Evolutionary conservation across 2,888 invertebrate species (phyloP).

Genomic region (Drosophila subquinaria): DNA sequence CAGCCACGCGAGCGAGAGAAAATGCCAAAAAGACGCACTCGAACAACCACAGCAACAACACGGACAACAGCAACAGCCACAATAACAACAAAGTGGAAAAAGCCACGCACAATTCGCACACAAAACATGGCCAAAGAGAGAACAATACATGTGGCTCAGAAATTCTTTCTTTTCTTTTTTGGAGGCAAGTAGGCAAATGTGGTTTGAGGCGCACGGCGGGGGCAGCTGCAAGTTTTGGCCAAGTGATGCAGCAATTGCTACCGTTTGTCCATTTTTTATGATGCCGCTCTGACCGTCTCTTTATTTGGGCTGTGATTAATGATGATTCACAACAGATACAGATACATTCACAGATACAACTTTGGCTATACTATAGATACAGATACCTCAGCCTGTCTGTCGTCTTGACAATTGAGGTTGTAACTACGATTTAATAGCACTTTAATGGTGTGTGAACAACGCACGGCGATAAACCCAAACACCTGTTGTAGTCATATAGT

Average conservation of each 20-base stretch:
- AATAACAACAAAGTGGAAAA: slow-evolving; percentile 1
- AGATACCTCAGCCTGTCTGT: slow-evolving; percentile 41
- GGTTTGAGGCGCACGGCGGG: background rate
- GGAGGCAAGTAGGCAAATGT: slow-evolving; percentile 52
- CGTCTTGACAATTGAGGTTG: slow-evolving; percentile 67
- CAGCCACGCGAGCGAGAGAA: slow-evolving; percentile 70
- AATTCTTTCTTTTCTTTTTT: background rate
- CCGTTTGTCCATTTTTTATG: slow-evolving; percentile 60
- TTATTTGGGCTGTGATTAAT: slow-evolving; percentile 76
- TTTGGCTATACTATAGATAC: slow-evolving; percentile 19
- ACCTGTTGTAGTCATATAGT: slow-evolving; percentile 70
- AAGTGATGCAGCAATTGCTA: slow-evolving; percentile 52
- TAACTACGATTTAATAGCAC: slow-evolving; percentile 79
- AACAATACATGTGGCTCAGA: slow-evolving; percentile 38
- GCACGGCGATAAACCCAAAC: slow-evolving; percentile 56
- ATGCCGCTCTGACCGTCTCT: slow-evolving; percentile 60
- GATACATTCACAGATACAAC: slow-evolving; percentile 25
- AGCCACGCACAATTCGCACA: slow-evolving; percentile 74
- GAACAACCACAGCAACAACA: slow-evolving; percentile 19
- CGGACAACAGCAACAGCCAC: background rate
- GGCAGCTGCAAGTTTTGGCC: background rate
- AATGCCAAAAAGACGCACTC: slow-evolving; percentile 40
- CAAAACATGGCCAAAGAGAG: slow-evolving; percentile 38
- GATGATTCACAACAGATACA: slow-evolving; percentile 49
- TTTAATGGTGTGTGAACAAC: slow-evolving; percentile 75